Conservation (phyloP, 2,797 vertebrate genomes). For the Rhinophrynus dorsalis region DNA sequence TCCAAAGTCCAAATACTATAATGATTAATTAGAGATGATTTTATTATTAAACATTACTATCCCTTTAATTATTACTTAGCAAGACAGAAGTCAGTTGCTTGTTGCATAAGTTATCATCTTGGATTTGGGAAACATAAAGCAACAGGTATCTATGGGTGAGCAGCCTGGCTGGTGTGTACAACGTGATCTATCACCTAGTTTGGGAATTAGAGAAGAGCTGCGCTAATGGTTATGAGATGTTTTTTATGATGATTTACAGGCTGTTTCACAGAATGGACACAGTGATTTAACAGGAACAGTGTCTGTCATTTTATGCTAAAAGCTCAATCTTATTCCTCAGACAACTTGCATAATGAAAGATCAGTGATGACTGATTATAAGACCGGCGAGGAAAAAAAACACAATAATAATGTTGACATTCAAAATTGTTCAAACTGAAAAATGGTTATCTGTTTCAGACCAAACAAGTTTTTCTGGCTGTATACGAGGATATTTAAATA, state of each 20-base stretch:
- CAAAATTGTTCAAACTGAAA: conserved; percentile 23
- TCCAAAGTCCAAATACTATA: too few species aligned
- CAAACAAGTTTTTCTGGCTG: conserved; percentile 8
- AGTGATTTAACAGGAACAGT: conserved; percentile 39
- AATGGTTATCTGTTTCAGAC: conserved; percentile 16
- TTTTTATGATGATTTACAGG: conserved; percentile 48
- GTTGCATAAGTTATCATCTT: not conserved
- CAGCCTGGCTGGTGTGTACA: not conserved
- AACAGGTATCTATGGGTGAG: not conserved
- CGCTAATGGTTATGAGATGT: conserved; percentile 36
- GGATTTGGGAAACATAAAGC: not conserved
- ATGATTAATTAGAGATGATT: too few species aligned
- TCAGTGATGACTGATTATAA: conserved; percentile 33
- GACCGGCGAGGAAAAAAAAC: conserved; percentile 21
- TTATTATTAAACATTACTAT: too few species aligned
- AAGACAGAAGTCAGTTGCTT: too few species aligned
- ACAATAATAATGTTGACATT: conserved; percentile 35
- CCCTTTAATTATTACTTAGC: too few species aligned
- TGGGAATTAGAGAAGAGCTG: conserved; percentile 17
- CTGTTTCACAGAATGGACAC: conserved; percentile 28
- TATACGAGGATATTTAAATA: not conserved
- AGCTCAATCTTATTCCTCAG: conserved; percentile 41
- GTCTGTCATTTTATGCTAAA: conserved; percentile 34
- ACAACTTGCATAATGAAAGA: conserved; percentile 45
- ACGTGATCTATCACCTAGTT: conserved; percentile 11